Percentiles rank a stretch among this genome's conserved stretches.
phyloP scores from a whole-genome alignment of 2,113 vertebrate genomes.

The Eptesicus fuscus region DNA sequence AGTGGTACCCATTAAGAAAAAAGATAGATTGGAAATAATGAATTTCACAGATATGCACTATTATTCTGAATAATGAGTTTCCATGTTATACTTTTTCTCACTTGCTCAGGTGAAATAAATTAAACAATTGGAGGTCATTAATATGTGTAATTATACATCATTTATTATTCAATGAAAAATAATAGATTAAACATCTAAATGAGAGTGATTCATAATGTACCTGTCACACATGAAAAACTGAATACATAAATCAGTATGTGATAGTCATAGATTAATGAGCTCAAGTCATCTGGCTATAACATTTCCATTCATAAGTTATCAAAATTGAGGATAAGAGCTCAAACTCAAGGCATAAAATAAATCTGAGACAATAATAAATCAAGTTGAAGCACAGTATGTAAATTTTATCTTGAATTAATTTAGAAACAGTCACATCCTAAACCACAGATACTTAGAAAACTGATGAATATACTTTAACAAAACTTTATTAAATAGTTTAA shows the following conservation, averaged over 20 bases:
- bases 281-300: not conserved
- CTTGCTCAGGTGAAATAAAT: constrained; percentile 34
- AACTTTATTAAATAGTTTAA: not conserved
- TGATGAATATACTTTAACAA: not conserved
- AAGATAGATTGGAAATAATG: not conserved
- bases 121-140: constrained; percentile 29
- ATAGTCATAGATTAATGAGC: constrained; percentile 27
- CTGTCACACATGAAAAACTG: constrained; percentile 19
- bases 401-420: not conserved
- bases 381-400: not conserved
- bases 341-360: not conserved
- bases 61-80: constrained; percentile 34
- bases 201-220: constrained; percentile 30
- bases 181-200: constrained; percentile 27
- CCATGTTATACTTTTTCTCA: constrained; percentile 16
- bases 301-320: constrained; percentile 9
- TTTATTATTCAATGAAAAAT: constrained; percentile 56
- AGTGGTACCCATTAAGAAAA: not conserved
- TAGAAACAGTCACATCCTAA: not conserved
- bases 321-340: not conserved
- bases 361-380: not conserved
- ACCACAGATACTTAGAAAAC: not conserved
- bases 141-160: constrained; percentile 29
- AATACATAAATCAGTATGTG: not conserved
- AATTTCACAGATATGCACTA: not conserved